Evolutionary conservation across 1,140 invertebrate species (phyloP).

Genomic region (Anastatus disparis): DNA sequence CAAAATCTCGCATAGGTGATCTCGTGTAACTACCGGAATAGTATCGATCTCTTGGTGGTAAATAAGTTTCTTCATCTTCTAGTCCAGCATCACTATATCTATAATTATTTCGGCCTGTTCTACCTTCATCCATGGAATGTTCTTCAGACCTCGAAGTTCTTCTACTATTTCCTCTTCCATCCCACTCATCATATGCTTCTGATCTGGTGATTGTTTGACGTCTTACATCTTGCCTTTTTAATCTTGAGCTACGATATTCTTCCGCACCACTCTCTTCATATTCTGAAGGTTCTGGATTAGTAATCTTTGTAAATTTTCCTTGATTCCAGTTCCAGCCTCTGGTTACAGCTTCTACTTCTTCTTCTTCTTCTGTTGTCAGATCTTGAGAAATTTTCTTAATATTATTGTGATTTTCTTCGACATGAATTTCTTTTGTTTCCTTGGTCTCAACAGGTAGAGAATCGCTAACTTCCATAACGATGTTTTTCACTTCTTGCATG

Average conservation of each 20-base stretch:
- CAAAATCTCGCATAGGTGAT: constrained; percentile 35
- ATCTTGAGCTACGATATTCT: constrained; percentile 34
- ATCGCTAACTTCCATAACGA: constrained; percentile 61
- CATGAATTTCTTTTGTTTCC: neutral
- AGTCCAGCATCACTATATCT: constrained; percentile 28
- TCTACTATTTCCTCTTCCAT: constrained; percentile 16
- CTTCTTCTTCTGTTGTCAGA: constrained; percentile 16
- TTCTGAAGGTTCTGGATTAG: neutral
- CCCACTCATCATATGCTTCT: constrained; percentile 47
- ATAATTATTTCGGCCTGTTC: constrained; percentile 41
- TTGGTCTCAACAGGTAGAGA: neutral
- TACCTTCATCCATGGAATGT: constrained; percentile 28
- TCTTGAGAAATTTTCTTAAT: neutral
- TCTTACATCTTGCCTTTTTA: constrained; percentile 41
- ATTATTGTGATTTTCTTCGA: neutral
- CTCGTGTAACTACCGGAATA: constrained; percentile 30
- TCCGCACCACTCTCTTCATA: constrained; percentile 40
- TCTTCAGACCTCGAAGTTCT: constrained; percentile 36
- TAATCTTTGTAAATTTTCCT: neutral
- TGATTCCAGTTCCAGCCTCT: constrained; percentile 19
- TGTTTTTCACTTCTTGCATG: constrained; percentile 67
- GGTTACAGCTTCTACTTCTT: neutral
- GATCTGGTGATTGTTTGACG: constrained; percentile 47
- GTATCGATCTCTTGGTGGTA: constrained; percentile 47
- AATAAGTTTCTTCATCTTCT: constrained; percentile 40